These are phyloP conservation scores for Scarus forsteni DNA, from an alignment of 2,797 vertebrate genomes.

Conservation along the genomic window DNA sequence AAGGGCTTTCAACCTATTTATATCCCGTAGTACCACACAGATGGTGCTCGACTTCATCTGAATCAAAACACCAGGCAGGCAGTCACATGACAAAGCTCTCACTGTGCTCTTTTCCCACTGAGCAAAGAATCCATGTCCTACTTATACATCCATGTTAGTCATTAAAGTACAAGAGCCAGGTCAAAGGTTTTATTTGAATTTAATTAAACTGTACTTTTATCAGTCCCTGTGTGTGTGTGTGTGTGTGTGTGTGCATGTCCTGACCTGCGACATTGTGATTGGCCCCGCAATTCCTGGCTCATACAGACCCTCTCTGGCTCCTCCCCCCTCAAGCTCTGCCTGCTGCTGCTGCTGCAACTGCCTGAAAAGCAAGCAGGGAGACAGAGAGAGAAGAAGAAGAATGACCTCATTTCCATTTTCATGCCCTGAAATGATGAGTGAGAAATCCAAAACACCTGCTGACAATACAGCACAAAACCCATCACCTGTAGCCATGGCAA, in stretches of 20 bases:
- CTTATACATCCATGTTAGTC: constrained; percentile 20
- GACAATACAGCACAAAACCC: constrained; percentile 60
- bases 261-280: constrained; percentile 80
- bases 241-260: not conserved
- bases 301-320: constrained; percentile 87
- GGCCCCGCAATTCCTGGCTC: constrained; percentile 63
- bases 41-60: not conserved
- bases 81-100: not conserved
- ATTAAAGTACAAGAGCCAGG: not conserved
- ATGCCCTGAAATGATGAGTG: constrained; percentile 28
- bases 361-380: constrained; percentile 70
- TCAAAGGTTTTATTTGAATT: not conserved
- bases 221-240: not conserved
- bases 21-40: not conserved
- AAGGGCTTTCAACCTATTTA: too few species aligned
- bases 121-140: constrained; percentile 45
- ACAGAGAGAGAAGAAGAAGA: constrained; percentile 6
- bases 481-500: constrained; percentile 77
- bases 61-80: constrained; percentile 9
- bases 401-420: constrained; percentile 37
- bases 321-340: constrained; percentile 89
- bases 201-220: constrained; percentile 1
- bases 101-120: constrained; percentile 8
- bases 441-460: constrained; percentile 65
- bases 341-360: constrained; percentile 92